Evolutionary conservation across 2,888 invertebrate species (phyloP), one percentile per base, ranked within the genome.

Genomic region (Athalia cordata): DNA sequence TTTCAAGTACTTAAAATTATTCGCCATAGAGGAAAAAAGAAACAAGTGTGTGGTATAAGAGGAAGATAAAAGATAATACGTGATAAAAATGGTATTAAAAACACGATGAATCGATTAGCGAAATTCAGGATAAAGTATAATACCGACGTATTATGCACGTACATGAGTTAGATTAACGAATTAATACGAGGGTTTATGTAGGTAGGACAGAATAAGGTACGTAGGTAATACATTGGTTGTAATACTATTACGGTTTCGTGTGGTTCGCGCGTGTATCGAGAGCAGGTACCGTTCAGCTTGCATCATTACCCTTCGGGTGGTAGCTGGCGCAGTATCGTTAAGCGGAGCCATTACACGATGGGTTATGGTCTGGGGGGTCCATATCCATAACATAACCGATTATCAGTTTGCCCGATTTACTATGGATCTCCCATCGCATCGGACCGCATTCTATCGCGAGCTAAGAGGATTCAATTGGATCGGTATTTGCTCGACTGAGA

Each of bases 321-420:
- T 55, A 55, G 52, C 55, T 55, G 52, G 11, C 29, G 52, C 52
- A 59, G 66, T 67, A 67, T 47, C 77, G 77, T 77, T 77, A 77
- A 55, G 59, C 67, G 67, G 59, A 29, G n/a, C 59, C 50, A 67
- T 67, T 66, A 49, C 29, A 15, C 57, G 64, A 68, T 57, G 77
- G 68, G 77, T 68, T 77, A 77, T 68, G 11, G 49, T 59, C 59
- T 45, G 9, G 50, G 43, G 29, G 0, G 8, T 55, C 65, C 47
- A 52, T 74, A 78, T 74, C 72, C 74, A 74, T 72, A 45, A 52
- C 74, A 74, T 74, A 74, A 78, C 50, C 78, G 74, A 78, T 74
- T 78, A 78, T 74, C 74, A 78, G 78, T 74, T 29, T 57, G 59
- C 49, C 29, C 75, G 62, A 75, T 75, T 75, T 49, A 75, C 47